A percentile compares a stretch with the other conserved stretches of the same genome.
phyloP scores from a whole-genome alignment of 2,797 vertebrate genomes.

The Acridotheres tristis region DNA sequence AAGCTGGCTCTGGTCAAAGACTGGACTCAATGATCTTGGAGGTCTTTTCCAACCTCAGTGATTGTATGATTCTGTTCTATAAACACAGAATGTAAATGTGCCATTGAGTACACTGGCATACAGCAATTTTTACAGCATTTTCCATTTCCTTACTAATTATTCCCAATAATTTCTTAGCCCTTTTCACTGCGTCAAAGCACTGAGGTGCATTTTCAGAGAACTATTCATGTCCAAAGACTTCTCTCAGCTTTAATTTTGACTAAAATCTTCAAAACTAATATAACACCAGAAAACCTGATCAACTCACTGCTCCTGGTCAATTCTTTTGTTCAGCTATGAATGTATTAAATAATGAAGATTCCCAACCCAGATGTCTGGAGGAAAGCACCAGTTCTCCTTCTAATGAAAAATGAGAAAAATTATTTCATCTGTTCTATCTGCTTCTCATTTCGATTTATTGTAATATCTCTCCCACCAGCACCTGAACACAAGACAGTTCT shows the following conservation, averaged over 20 bases:
- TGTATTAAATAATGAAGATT: not conserved
- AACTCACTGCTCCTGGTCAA: not conserved
- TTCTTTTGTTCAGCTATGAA: not conserved
- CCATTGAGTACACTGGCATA: not conserved
- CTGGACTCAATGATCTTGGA: not conserved
- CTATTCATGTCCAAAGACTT: not conserved
- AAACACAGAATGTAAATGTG: not conserved
- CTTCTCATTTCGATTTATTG: not conserved
- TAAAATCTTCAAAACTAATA: not conserved
- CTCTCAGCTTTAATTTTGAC: not conserved
- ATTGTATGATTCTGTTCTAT: not conserved
- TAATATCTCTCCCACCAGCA: not conserved
- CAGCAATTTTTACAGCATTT: not conserved
- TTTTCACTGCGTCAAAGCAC: rapidly evolving
- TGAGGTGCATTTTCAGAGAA: not conserved
- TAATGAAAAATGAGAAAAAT: not conserved
- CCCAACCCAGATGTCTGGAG: not conserved
- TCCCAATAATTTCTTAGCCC: not conserved
- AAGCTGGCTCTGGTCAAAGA: not conserved
- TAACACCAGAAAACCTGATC: not conserved
- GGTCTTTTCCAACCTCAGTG: not conserved
- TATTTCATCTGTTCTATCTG: not conserved
- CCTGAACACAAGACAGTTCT: not conserved
- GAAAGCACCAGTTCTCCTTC: not conserved
- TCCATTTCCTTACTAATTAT: not conserved